Conservation (phyloP, 1,140 invertebrate genomes). For the Cryptotermes secundus region DNA sequence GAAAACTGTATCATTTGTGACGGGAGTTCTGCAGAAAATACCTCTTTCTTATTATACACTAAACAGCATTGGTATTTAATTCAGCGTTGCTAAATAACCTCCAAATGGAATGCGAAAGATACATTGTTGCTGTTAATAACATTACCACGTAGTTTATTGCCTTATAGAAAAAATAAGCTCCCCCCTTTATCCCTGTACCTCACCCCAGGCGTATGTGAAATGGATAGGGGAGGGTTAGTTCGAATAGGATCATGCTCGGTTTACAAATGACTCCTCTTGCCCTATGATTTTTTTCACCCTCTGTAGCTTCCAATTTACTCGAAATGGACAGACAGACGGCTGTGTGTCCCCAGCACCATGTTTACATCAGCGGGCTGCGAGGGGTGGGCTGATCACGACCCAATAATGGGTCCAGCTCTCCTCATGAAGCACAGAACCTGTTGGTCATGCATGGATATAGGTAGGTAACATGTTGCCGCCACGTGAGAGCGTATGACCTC, state of each 20-base stretch:
- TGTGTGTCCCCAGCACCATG: not conserved
- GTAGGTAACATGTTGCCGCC: not conserved
- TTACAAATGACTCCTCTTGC: constrained; percentile 16
- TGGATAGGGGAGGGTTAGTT: constrained; percentile 8
- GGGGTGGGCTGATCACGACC: not conserved
- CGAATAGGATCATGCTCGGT: constrained; percentile 15
- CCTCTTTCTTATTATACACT: too few species aligned
- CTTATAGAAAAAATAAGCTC: not conserved
- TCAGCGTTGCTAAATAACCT: too few species aligned
- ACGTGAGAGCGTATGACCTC: not conserved
- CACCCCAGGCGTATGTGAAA: not conserved
- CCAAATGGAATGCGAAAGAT: not conserved
- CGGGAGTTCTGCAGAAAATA: too few species aligned
- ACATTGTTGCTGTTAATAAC: not conserved
- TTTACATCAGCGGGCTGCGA: not conserved
- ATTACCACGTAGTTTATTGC: not conserved
- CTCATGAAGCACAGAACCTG: constrained; percentile 8
- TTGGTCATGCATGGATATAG: not conserved
- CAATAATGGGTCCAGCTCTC: not conserved
- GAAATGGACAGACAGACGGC: not conserved
- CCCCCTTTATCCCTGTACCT: not conserved
- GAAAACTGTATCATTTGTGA: too few species aligned
- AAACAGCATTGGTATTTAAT: too few species aligned
- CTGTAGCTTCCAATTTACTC: not conserved
- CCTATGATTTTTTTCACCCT: not conserved